phyloP scores from a whole-genome alignment of 2,888 invertebrate species.

The Globia sparganii region DNA sequence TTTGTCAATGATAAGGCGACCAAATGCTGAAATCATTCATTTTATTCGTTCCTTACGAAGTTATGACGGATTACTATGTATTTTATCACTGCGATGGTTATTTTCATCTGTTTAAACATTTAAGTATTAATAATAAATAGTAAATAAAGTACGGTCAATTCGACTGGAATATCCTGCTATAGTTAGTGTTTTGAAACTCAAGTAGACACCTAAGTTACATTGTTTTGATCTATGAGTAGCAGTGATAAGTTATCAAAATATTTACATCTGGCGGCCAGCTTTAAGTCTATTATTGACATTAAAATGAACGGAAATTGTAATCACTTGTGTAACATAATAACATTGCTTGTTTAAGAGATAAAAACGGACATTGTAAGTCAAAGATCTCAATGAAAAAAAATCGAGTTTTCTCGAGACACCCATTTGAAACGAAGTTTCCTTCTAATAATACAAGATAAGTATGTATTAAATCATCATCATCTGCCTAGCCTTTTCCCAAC shows the following conservation, averaged over 20 bases:
- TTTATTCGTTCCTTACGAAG: conserved; percentile 11
- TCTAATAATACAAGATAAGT: too few species aligned
- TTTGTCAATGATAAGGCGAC: conserved; percentile 31
- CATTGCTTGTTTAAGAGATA: conserved; percentile 27
- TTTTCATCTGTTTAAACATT: conserved; percentile 34
- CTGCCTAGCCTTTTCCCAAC: background rate
- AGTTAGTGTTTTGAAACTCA: background rate
- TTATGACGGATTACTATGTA: background rate
- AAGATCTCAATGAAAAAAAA: conserved; percentile 1
- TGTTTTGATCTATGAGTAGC: conserved; percentile 40
- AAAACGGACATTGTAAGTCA: conserved; percentile 2
- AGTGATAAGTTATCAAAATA: conserved; percentile 50
- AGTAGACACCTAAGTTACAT: background rate
- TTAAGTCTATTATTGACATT: background rate
- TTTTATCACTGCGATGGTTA: background rate
- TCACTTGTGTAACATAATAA: background rate
- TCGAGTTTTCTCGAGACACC: background rate
- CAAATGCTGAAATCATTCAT: conserved; percentile 39
- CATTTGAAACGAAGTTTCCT: background rate
- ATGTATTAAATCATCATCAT: too few species aligned
- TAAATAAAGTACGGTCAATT: conserved; percentile 5
- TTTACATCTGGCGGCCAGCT: conserved; percentile 41
- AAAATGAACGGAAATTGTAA: conserved; percentile 12
- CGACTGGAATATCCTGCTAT: background rate
- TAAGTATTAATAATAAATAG: background rate